Percentiles rank a stretch among this genome's conserved stretches.
Evolutionary conservation across 2,113 vertebrate species (phyloP).

Genomic region (Pseudonaja textilis): DNA sequence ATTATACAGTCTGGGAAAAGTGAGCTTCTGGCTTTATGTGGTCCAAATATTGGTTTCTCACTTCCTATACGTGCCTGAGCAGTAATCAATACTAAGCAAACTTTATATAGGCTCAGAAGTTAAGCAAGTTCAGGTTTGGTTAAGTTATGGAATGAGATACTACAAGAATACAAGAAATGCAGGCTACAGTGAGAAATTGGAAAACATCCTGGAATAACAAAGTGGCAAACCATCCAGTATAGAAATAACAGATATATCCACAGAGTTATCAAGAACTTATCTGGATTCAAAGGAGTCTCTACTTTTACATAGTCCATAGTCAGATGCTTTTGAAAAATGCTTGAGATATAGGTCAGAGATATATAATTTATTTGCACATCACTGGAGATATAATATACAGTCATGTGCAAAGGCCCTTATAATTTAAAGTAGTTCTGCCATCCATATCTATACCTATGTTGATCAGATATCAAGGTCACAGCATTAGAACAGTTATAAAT

Average conservation of each 20-base stretch:
- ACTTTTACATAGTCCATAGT: not conserved
- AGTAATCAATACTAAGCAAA: not conserved
- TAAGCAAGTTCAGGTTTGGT: not conserved
- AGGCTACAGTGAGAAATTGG: not conserved
- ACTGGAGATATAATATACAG: not conserved
- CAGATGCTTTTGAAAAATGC: not conserved
- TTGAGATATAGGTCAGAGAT: not conserved
- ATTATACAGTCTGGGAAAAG: not conserved
- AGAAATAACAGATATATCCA: not conserved
- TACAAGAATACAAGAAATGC: not conserved
- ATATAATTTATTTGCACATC: not conserved
- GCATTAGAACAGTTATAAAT: not conserved
- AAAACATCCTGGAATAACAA: not conserved
- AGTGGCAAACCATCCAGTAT: not conserved
- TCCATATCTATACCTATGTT: not conserved
- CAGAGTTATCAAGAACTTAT: not conserved
- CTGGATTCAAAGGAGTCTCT: not conserved
- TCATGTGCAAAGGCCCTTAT: not conserved
- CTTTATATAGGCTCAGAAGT: not conserved
- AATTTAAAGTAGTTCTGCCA: not conserved
- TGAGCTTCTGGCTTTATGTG: not conserved
- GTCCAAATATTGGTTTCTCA: not conserved
- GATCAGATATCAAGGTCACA: not conserved
- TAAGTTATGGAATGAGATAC: not conserved
- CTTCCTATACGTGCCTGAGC: not conserved